A percentile compares a stretch with the other conserved stretches of the same genome.
phyloP scores from a whole-genome alignment of 2,888 invertebrate species.

The Drosophila cracens region DNA sequence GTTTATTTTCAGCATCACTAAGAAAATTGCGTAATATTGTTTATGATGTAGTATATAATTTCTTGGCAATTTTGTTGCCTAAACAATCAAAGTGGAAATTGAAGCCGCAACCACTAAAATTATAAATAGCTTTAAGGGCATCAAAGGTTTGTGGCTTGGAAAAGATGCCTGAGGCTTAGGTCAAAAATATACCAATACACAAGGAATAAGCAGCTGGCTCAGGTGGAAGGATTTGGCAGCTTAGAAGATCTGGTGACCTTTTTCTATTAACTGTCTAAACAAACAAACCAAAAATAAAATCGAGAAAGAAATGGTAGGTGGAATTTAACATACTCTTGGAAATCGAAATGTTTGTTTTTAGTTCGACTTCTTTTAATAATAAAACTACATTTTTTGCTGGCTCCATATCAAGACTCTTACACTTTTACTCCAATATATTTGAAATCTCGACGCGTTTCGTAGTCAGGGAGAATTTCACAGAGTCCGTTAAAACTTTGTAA shows the following conservation, averaged over 20 bases:
- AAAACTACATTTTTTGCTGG: neutral
- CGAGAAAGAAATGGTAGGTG: neutral
- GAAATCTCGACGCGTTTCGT: neutral
- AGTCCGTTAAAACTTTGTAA: neutral
- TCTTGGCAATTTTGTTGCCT: neutral
- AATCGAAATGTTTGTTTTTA: neutral
- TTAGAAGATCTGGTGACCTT: constrained; percentile 41
- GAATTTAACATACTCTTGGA: neutral
- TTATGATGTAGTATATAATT: neutral
- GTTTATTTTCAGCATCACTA: neutral
- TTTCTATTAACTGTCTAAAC: constrained; percentile 39
- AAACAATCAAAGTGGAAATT: neutral
- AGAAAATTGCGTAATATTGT: neutral
- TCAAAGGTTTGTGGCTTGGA: neutral
- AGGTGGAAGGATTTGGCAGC: constrained; percentile 45
- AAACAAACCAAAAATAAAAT: constrained; percentile 5
- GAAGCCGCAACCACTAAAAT: neutral
- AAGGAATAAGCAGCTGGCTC: neutral
- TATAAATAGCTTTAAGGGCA: neutral
- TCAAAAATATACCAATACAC: constrained; percentile 27
- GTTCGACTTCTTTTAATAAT: neutral
- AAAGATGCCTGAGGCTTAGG: constrained; percentile 25
- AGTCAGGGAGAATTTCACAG: neutral
- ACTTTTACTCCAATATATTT: neutral
- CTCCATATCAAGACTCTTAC: neutral